Evolutionary conservation across 2,888 invertebrate species (phyloP).

Genomic region (Harpalus rufipes): DNA sequence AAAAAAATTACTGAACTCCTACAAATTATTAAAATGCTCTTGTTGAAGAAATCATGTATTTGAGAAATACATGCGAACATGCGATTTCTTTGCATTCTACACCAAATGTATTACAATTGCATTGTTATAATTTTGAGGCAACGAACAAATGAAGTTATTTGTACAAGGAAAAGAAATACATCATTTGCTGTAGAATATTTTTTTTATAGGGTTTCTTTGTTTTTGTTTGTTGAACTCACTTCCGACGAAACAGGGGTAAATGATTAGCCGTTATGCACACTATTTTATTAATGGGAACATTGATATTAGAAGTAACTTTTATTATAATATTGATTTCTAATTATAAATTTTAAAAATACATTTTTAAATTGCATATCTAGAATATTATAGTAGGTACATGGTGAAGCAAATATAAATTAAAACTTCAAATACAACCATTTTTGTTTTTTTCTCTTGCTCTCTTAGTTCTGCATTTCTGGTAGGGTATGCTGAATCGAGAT

Average conservation of each 20-base stretch:
- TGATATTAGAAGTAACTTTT: neutral
- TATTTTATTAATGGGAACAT: neutral
- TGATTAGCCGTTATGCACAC: neutral
- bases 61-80: conserved; percentile 38
- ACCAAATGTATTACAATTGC: neutral
- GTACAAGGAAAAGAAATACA: neutral
- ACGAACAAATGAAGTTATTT: neutral
- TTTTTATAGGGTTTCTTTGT: neutral
- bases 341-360: neutral
- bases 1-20: conserved; percentile 18
- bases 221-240: too few species aligned
- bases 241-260: too few species aligned
- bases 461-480: too few species aligned
- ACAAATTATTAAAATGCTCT: conserved; percentile 51
- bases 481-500: too few species aligned
- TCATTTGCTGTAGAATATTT: neutral
- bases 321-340: neutral
- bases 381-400: too few species aligned
- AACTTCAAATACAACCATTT: too few species aligned
- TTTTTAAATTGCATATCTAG: neutral
- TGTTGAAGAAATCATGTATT: conserved; percentile 32
- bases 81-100: conserved; percentile 9
- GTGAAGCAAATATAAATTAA: too few species aligned
- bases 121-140: neutral
- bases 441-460: too few species aligned